These are phyloP conservation scores for Tragelaphus eurycerus DNA, from an alignment of 2,797 vertebrate species.

Conservation along the genomic window DNA sequence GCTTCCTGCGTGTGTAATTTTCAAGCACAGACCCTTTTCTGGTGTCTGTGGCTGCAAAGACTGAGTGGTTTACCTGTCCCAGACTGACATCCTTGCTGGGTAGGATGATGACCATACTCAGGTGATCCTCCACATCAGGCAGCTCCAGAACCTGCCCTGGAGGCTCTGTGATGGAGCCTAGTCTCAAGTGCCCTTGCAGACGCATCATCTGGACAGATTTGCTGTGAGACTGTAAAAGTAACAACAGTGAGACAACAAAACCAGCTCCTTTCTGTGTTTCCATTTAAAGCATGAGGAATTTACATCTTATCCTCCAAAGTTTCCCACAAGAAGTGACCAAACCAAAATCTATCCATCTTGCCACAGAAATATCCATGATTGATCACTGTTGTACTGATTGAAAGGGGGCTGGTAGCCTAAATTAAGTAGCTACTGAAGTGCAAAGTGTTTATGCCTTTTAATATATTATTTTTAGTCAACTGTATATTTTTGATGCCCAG, in stretches of 20 bases:
- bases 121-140: rapidly evolving
- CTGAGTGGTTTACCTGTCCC: slow-evolving; percentile 56
- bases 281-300: neutral
- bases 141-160: slow-evolving; percentile 52
- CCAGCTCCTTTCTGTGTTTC: neutral
- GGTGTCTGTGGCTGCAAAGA: neutral
- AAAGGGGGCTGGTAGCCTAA: neutral
- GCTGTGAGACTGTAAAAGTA: neutral
- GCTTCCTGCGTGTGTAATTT: neutral
- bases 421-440: neutral
- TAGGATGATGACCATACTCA: slow-evolving; percentile 59
- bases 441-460: neutral
- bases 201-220: slow-evolving; percentile 68
- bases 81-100: slow-evolving; percentile 52
- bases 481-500: neutral
- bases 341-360: neutral
- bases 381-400: neutral
- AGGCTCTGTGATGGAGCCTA: slow-evolving; percentile 29
- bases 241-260: neutral
- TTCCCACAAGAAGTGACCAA: neutral
- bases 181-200: slow-evolving; percentile 46
- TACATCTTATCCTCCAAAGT: neutral
- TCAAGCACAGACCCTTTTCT: neutral
- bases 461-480: neutral
- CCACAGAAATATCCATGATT: neutral